A percentile compares a stretch with the other conserved stretches of the same genome.
phyloP scores from a whole-genome alignment of 1,140 invertebrate species.

The Branchinecta lindahli region DNA sequence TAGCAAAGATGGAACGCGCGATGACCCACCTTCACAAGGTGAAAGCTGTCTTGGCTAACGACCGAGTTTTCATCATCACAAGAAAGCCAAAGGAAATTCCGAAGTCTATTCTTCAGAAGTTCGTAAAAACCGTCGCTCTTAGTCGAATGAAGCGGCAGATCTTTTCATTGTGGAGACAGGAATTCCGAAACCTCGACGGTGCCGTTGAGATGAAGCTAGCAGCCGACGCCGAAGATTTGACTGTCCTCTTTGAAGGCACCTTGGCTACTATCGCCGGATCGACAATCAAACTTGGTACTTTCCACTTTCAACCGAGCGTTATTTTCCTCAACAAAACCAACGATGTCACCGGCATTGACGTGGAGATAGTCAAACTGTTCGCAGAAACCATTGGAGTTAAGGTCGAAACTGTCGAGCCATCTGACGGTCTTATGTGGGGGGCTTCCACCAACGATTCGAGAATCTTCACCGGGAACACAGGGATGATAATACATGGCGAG shows the following conservation, averaged over 20 bases:
- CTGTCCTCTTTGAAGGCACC: background rate
- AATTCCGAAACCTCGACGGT: background rate
- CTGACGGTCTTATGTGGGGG: background rate
- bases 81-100: background rate
- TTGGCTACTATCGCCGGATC: background rate
- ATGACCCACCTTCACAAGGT: background rate
- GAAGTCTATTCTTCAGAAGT: background rate
- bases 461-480: background rate
- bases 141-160: background rate
- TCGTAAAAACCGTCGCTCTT: background rate
- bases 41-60: background rate
- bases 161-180: background rate
- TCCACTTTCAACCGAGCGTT: background rate
- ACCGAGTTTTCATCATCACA: background rate
- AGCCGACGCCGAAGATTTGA: background rate
- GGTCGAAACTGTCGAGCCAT: background rate
- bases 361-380: background rate
- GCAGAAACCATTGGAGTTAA: background rate
- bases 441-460: background rate
- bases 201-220: background rate
- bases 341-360: background rate
- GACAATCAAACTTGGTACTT: background rate
- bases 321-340: background rate
- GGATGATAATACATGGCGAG: background rate
- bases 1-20: background rate